These are phyloP conservation scores for Drymodes brunneopygia DNA, from an alignment of 2,113 vertebrate genomes.

Conservation along the genomic window DNA sequence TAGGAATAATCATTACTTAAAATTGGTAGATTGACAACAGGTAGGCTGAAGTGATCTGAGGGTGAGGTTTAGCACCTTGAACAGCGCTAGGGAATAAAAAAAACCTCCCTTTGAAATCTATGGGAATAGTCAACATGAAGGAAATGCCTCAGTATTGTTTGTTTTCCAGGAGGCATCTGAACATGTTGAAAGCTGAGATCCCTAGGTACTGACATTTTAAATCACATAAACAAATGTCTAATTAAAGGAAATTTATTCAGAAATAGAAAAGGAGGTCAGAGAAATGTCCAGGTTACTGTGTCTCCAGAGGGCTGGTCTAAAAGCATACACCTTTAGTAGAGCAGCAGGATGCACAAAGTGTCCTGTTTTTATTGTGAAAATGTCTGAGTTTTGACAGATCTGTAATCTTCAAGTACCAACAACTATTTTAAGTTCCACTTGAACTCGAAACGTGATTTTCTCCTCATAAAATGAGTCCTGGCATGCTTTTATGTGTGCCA, in stretches of 20 bases:
- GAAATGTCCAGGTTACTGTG: neutral
- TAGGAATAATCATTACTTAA: neutral
- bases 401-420: neutral
- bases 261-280: neutral
- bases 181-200: neutral
- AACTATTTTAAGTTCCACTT: neutral
- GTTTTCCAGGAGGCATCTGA: neutral
- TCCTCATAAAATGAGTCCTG: neutral
- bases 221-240: neutral
- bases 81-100: neutral
- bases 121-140: neutral
- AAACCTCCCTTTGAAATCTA: neutral
- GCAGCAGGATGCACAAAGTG: neutral
- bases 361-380: neutral
- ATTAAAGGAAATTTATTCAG: neutral
- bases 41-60: neutral
- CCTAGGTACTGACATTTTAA: neutral
- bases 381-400: neutral
- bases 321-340: neutral
- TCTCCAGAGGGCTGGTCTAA: neutral
- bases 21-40: neutral
- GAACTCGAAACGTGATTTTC: neutral
- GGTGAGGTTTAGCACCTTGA: neutral
- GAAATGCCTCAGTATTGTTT: neutral
- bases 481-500: neutral